Conservation (phyloP, 1,140 invertebrate genomes). For the Gonatopus flavifemur region DNA sequence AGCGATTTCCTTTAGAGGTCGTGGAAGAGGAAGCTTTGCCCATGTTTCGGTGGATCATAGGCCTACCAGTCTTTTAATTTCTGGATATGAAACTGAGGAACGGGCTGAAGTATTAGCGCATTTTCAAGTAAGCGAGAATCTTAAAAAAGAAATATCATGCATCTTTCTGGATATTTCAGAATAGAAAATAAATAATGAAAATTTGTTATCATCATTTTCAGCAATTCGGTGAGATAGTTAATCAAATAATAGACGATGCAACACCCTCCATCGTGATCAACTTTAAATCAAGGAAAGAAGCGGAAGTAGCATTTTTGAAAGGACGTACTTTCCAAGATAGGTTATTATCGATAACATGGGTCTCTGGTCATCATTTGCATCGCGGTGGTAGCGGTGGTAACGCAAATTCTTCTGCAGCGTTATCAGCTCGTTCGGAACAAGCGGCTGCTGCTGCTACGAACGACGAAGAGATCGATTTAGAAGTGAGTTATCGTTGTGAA, state of each 20-base stretch:
- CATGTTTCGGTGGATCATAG: conserved; percentile 77
- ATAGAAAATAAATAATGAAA: neutral
- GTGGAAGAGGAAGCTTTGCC: conserved; percentile 52
- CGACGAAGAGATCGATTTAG: conserved; percentile 54
- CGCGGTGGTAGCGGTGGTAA: conserved; percentile 46
- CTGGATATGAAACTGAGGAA: conserved; percentile 74
- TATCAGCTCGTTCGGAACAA: conserved; percentile 44
- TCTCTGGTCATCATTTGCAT: conserved; percentile 53
- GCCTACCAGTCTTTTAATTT: conserved; percentile 76
- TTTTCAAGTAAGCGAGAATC: conserved; percentile 65
- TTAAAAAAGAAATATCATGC: neutral
- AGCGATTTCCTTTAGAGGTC: conserved; percentile 41
- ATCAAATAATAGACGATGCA: conserved; percentile 67
- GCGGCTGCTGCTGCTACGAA: conserved; percentile 31
- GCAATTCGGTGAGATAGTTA: conserved; percentile 74
- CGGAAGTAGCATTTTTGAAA: conserved; percentile 68
- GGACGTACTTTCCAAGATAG: conserved; percentile 69
- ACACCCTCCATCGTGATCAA: conserved; percentile 70
- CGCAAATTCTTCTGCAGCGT: conserved; percentile 32
- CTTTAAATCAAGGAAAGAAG: conserved; percentile 73
- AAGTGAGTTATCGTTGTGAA: conserved; percentile 32
- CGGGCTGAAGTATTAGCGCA: conserved; percentile 70
- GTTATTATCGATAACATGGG: conserved; percentile 55
- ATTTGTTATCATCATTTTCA: conserved; percentile 43
- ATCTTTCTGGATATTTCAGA: neutral